Base-by-base conservation (phyloP, 2,888 invertebrate genomes). In the Portevinia maculata region DNA sequence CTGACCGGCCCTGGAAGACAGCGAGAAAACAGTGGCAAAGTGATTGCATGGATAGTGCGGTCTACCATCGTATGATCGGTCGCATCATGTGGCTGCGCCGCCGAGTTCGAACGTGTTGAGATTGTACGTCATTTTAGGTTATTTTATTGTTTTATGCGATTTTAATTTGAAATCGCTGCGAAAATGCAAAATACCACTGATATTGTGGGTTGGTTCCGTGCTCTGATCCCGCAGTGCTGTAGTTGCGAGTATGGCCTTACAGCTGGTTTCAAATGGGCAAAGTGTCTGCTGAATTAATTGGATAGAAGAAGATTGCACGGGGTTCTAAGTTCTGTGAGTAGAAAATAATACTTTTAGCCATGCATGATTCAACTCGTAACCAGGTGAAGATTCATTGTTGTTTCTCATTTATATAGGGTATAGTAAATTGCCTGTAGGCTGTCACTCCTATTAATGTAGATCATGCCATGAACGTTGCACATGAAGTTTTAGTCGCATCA, bases 91-190 rank as follows among this genome's bases (percentile, higher is more conserved):
- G 69, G 60, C 55, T 55, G 75, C 41, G 13, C 19, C 19, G 5
- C 44, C 19, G 44, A 8, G 44, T 17, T 19, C 19, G 71, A 73
- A 83, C 83, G 83, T 78, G 83, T 73, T 73, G 67, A 83, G 83
- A 73, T 78, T 78, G 60, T 78, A 65, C 76, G 78, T 78, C 83
- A 83, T 73, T 78, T 78, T 73, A 53, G 78, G 83, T 78, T 78
- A 83, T 78, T 78, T 83, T 78, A 73, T 73, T 83, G 83, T 78
- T 78, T 83, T 83, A 83, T 83, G 83, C 67, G 83, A 67, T 78
- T 83, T 83, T 83, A 83, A 83, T 83, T 67, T 71, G 71, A 67
- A 78, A 67, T 71, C 57, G 46, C 71, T 67, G 83, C 60, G 60
- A 65, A 69, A 83, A 78, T 76, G 71, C 71, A 83, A 78, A 79